phyloP scores from a whole-genome alignment of 1,140 invertebrate genomes.

The Sweltsa coloradensis region DNA sequence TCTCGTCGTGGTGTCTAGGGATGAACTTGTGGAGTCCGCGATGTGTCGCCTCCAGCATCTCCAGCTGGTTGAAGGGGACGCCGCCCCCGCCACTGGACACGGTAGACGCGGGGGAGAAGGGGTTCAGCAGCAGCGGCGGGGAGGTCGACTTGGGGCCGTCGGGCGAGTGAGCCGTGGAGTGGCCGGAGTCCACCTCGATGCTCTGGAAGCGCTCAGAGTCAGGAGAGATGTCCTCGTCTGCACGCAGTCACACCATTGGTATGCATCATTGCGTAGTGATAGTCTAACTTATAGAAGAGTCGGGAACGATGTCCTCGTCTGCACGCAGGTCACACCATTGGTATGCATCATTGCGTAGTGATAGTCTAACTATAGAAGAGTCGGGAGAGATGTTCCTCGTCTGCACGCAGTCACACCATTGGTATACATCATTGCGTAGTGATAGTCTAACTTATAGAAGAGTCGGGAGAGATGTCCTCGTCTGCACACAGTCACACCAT shows the following conservation, averaged over 20 bases:
- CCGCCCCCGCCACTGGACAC: constrained; percentile 47
- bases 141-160: constrained; percentile 75
- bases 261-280: neutral
- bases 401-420: neutral
- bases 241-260: neutral
- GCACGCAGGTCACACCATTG: neutral
- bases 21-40: constrained; percentile 91
- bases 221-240: constrained; percentile 67
- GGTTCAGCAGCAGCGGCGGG: constrained; percentile 33
- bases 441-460: too few relatives aligned
- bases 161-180: constrained; percentile 80
- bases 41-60: constrained; percentile 89
- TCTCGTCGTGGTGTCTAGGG: constrained; percentile 86
- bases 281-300: too few relatives aligned
- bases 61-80: constrained; percentile 64
- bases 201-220: constrained; percentile 71
- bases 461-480: too few relatives aligned
- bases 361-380: neutral
- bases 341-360: too few relatives aligned
- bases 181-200: constrained; percentile 68
- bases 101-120: constrained; percentile 35
- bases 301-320: neutral
- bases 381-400: neutral
- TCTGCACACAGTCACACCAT: too few relatives aligned
- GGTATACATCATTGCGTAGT: too few relatives aligned